Conservation (phyloP, 2,888 invertebrate species). For the Papilio demoleus region DNA sequence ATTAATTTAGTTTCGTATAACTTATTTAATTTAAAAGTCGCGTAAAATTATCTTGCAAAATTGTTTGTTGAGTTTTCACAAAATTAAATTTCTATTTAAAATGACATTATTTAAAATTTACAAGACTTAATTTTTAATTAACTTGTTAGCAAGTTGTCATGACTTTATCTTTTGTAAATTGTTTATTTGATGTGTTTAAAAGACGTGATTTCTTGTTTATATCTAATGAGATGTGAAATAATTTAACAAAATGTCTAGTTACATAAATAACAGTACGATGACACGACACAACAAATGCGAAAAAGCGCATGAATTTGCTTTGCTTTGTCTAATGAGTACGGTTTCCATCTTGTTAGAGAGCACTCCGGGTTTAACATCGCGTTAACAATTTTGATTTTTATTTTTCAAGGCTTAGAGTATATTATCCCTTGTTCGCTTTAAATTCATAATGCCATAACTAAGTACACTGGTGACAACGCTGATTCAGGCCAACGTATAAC, state of each 20-base stretch:
- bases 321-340: slow-evolving; percentile 22
- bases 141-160: too few relatives aligned
- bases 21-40: neutral
- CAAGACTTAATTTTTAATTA: neutral
- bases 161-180: neutral
- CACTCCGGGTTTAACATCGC: neutral
- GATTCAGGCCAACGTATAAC: slow-evolving; percentile 21
- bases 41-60: slow-evolving; percentile 2
- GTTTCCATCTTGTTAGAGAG: slow-evolving; percentile 21
- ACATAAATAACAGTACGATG: slow-evolving; percentile 7
- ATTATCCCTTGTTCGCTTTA: neutral
- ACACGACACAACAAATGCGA: slow-evolving; percentile 7
- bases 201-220: neutral
- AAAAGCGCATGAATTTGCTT: slow-evolving; percentile 22
- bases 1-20: neutral
- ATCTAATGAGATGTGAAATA: slow-evolving; percentile 4
- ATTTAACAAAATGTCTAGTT: slow-evolving; percentile 1
- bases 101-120: neutral
- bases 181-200: neutral
- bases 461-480: slow-evolving; percentile 22
- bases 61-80: neutral
- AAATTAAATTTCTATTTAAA: neutral
- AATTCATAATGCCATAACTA: slow-evolving; percentile 19
- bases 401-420: neutral
- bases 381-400: neutral